Base-by-base conservation (phyloP, 1,140 invertebrate genomes). In the Brachionus rotundiformis region DNA sequence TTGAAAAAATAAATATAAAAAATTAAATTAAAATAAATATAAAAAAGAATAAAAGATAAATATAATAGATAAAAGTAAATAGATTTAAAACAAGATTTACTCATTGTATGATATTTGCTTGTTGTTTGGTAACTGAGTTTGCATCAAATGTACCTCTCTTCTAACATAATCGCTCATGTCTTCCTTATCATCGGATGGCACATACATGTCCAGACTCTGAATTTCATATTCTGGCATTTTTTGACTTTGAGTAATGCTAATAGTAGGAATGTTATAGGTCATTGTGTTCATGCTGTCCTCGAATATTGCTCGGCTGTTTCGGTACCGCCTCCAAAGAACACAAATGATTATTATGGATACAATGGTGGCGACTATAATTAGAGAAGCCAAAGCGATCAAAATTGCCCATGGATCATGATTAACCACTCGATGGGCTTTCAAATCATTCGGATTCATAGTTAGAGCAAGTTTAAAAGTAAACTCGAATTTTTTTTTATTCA, bases 181-280 rank as follows among this genome's bases (percentile, higher is more conserved):
- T 39, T 79, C 76, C 8, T 79, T 41, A 8, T 79, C 76, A n/a
- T 79, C 76, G 3, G 47, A 31, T n/a, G 76, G 76, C 11, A 79
- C 76, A 59, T 79, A 79, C 76, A 79, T 79, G 36, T 79, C 76
- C n/a, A 79, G 31, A 63, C 76, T 79, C 27, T 79, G 76, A 59
- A 79, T 10, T 49, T 79, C 76, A 59, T 79, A 79, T 29, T 79
- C 76, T 59, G 49, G 76, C 23, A 47, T 8, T 39, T 54, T n/a
- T 27, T 54, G 44, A 4, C 6, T 27, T 44, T 25, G 36, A 68
- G 29, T 36, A 39, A 68, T 68, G 10, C 19, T 71, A 7, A 36
- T 36, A 13, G 59, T 63, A 10, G 76, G 76, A 16, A 79, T 79
- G 6, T 79, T 49, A 25, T 59, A 79, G 19, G 27, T 39, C 59